phyloP scores from a whole-genome alignment of 2,888 invertebrate species.

The Ceratothoa steindachneri region DNA sequence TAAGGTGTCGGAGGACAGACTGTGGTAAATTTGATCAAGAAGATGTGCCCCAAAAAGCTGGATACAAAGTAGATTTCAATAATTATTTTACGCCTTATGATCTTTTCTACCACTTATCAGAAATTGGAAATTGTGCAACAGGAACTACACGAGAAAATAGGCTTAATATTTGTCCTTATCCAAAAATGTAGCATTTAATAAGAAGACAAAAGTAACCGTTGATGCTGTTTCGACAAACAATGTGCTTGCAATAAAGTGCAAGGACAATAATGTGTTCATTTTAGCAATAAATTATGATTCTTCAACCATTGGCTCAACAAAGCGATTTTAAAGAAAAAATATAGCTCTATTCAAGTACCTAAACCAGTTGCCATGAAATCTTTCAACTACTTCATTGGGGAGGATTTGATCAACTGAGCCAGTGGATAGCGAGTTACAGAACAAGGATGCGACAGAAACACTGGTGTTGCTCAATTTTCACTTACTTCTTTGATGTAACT shows the following conservation, averaged over 20 bases:
- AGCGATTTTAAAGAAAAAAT: neutral
- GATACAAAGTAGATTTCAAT: no score
- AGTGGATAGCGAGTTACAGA: neutral
- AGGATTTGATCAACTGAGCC: no score
- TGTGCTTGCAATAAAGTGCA: neutral
- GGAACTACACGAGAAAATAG: constrained; percentile 11
- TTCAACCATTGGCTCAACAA: neutral
- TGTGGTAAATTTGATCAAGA: neutral
- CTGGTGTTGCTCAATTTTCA: neutral
- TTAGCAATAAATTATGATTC: neutral
- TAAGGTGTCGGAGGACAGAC: constrained; percentile 4
- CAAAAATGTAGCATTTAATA: neutral
- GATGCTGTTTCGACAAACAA: neutral
- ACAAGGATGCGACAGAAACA: constrained; percentile 7
- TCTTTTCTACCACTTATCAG: neutral
- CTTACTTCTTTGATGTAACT: constrained; percentile 11
- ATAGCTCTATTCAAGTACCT: no score
- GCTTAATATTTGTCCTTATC: neutral
- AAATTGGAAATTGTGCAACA: neutral
- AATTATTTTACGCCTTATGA: constrained; percentile 5
- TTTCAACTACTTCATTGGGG: neutral
- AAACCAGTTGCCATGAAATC: no score
- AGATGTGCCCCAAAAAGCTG: no score
- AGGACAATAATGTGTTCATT: neutral
- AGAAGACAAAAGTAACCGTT: neutral